Evolutionary conservation across 1,140 invertebrate species (phyloP), one percentile per base, ranked within the genome.

Genomic region (Andrena cerasifolii): DNA sequence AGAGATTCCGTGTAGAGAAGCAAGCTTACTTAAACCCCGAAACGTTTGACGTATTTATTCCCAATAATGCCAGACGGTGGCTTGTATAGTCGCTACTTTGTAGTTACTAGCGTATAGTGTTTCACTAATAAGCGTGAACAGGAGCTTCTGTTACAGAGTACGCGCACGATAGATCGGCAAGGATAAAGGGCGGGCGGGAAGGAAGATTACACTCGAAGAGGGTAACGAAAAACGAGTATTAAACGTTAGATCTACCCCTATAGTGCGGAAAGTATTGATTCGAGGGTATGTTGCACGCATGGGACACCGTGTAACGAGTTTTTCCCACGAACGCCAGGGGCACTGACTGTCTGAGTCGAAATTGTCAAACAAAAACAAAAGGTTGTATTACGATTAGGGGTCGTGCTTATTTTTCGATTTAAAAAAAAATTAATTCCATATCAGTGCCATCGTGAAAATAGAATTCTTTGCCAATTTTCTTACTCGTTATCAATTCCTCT

Each of bases 221-320:
- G 79, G 77, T 67, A 75, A 62, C 54, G 61, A 67, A 79, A 82
- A 83, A 83, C 58, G 71, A 83, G 65, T 67, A 80, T 78, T 84
- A 84, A 84, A 80, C 54, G 70, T 66, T 54, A 63, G 54, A 83
- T 47, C 49, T 71, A 62, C 66, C 33, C 66, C 77, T 67, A 68
- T 70, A 45, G 47, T 54, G 40, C 36, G 62, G 83, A 79, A 79
- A 85, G 79, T 85, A 85, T 85, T 85, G 83, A 85, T 85, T 85
- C 67, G 75, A 65, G 56, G 61, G 56, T 40, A 68, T 51, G 62
- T 71, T 85, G 67, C 62, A 79, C 75, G 71, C 71, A 66, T 47
- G 71, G 78, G 66, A 74, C 56, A 45, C 68, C 21, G 51, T 26
- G 54, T 51, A 79, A 82, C 83, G 67, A 79, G 68, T 76, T 75